These are phyloP conservation scores for Chelonia mydas DNA, from an alignment of 2,797 vertebrate genomes.

Conservation along the genomic window DNA sequence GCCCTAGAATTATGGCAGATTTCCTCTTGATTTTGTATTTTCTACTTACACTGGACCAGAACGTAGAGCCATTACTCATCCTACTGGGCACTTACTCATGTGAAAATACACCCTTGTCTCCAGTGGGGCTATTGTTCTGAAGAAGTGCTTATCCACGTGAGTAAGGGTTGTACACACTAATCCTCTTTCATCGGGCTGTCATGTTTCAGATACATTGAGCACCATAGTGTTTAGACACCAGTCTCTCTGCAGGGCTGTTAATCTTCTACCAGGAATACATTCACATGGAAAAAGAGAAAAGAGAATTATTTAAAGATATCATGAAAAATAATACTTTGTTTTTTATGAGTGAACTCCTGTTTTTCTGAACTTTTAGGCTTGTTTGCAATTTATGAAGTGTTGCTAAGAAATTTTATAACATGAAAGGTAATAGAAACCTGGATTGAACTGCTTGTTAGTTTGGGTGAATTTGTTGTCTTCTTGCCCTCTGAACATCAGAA, in stretches of 20 bases:
- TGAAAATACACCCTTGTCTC: not conserved
- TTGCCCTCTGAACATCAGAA: not conserved
- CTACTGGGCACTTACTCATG: constrained; percentile 38
- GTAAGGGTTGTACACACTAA: not conserved
- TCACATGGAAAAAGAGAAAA: not conserved
- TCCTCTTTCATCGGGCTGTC: not conserved
- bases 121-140: not conserved
- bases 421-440: not conserved
- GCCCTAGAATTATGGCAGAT: not conserved
- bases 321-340: not conserved
- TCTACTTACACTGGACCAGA: constrained; percentile 1
- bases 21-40: not conserved
- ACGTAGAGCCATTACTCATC: constrained; percentile 62
- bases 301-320: not conserved
- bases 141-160: not conserved
- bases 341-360: rapidly evolving
- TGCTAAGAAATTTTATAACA: not conserved
- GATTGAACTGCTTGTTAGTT: not conserved
- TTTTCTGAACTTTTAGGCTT: constrained; percentile 2
- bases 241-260: not conserved
- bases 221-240: not conserved
- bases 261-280: not conserved
- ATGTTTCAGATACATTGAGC: not conserved
- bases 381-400: not conserved
- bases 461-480: not conserved